Base-by-base conservation (phyloP, 2,888 invertebrate species). In the Uropetala carovei region DNA sequence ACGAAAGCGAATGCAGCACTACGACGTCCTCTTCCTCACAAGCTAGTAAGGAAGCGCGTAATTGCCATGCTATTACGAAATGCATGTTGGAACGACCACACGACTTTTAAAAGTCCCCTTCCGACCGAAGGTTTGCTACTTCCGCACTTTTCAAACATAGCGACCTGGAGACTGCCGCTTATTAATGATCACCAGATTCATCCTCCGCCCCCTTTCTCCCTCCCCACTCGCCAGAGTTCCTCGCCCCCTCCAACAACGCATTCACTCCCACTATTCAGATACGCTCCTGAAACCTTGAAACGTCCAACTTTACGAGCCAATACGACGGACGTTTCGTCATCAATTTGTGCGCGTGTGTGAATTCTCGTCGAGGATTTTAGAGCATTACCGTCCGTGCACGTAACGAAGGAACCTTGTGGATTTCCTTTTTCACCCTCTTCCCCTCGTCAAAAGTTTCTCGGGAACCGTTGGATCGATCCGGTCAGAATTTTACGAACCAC, bases 291-390 rank as follows among this genome's bases (percentile, higher is more conserved):
- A 16, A 13, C 60, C 75, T 75, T 27, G 75, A 75, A 22, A 27
- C 27, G 27, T 10, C 75, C 22, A 75, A 27, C 43, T 43, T 43
- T 22, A 27, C 75, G 27, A 7, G 27, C 18, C 18, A 27, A 75
- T 13, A 22, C 68, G 68, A 68, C 68, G 68, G 9, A 75, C 3
- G 75, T 75, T 75, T 75, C 75, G 75, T 75, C 75, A 75, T 75
- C 75, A 75, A 75, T 75, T 75, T 27, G 75, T 22, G 75, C 75
- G 75, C 27, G n/a, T 27, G 18, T 75, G 75, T 75, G 27, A 75
- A 75, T 13, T 75, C 43, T 43, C 43, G 43, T 22, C 22, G 13
- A 75, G 22, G 22, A 22, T 75, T 27, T 75, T 75, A 75, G 75
- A 75, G 75, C 75, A 22, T 22, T 75, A 18, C 18, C 22, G 22